Evolutionary conservation across 2,113 vertebrate species (phyloP), one percentile per base, ranked within the genome.

Genomic region (Phyllopteryx taeniolatus): DNA sequence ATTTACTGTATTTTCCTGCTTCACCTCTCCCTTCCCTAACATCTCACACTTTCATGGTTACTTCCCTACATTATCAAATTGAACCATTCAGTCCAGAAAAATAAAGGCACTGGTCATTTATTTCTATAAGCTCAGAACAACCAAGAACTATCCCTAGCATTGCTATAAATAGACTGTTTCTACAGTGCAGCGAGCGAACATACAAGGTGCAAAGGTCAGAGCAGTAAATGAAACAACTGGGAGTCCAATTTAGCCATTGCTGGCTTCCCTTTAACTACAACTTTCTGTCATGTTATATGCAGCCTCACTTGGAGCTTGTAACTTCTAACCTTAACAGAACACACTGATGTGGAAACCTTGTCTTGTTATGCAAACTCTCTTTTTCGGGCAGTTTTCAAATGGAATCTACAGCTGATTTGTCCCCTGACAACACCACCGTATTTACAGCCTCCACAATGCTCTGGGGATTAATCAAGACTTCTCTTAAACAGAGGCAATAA

Each of bases 111-210:
- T 12, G 0, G 43, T n/a, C n/a, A 65, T 77, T 70, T 72, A 20
- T 27, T 74, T 76, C 54, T 33, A 61, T 68, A 15, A 35, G 12
- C 33, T 53, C 70, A 31, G 67, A 73, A 68, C 60, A 47, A 27
- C 33, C 27, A 7, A 46, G 46, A 71, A 67, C 65, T 47, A 19
- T 22, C 43, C 13, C 61, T 33, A 33, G 47, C 22, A 42, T 35
- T 42, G 44, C 11, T 46, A 12, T 39, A 68, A 1, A 2, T 31
- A 9, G 27, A 27, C 31, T 35, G 47, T 64, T 67, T 49, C 70
- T 49, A 33, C 47, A 5, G 43, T 27, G 5, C 1, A n/a, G 53
- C 2, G 1, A 43, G 31, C 6, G 13, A 13, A 65, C 42, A 22
- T 46, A 27, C 11, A 65, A 44, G 63, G 42, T 5, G 5, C 57